Percentiles rank a stretch among this genome's conserved stretches.
Conservation (phyloP, 2,797 vertebrate genomes). For the Hoplostethus mediterraneus region DNA sequence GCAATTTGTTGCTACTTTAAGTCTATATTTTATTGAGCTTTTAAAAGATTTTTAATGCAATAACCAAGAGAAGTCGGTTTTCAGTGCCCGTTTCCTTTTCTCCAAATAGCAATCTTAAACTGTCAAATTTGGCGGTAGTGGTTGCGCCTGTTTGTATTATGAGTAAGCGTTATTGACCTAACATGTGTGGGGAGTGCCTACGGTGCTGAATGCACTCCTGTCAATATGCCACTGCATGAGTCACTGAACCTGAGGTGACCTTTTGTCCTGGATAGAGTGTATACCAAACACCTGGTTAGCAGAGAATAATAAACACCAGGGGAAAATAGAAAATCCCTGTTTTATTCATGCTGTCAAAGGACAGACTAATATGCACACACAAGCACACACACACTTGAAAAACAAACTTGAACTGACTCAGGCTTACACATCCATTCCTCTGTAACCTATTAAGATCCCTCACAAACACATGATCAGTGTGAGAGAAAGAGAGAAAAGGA, state of each 20-base stretch:
- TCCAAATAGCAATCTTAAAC: conserved; percentile 1
- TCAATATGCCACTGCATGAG: conserved; percentile 54
- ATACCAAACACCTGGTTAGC: conserved; percentile 41
- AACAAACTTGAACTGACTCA: not conserved
- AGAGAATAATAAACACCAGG: conserved; percentile 17
- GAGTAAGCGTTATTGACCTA: conserved; percentile 29
- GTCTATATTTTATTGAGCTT: not conserved
- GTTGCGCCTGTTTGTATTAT: conserved; percentile 44
- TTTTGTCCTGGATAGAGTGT: conserved; percentile 32
- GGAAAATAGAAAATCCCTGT: conserved; percentile 16
- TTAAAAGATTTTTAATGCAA: not conserved
- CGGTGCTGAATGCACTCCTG: conserved; percentile 33
- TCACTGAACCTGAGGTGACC: conserved; percentile 59
- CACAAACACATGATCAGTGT: no score
- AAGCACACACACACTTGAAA: not conserved
- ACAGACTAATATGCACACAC: not conserved
- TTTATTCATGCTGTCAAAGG: not conserved
- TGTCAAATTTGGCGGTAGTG: conserved; percentile 15
- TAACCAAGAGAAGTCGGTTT: not conserved
- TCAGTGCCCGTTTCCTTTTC: not conserved
- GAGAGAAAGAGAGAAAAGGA: not conserved
- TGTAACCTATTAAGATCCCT: not conserved
- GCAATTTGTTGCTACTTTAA: conserved; percentile 17
- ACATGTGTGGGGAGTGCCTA: conserved; percentile 49
- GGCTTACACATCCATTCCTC: not conserved